These are phyloP conservation scores for Indicator maculatus DNA, from an alignment of 2,113 vertebrate genomes.

Conservation along the genomic window DNA sequence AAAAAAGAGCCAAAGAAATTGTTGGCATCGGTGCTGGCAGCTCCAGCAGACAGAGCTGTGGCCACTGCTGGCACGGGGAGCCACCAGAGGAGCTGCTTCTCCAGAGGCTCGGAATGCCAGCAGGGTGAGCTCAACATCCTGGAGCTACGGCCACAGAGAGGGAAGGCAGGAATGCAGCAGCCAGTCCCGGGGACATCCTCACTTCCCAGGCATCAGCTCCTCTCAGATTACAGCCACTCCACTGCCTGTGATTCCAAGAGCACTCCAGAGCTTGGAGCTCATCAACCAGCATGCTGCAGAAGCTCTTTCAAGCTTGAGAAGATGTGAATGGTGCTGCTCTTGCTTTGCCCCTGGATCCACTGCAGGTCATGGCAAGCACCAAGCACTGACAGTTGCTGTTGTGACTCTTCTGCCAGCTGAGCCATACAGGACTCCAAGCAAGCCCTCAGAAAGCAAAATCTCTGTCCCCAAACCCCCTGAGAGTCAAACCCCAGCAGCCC, in stretches of 20 bases:
- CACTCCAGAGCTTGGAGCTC: neutral
- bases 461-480: neutral
- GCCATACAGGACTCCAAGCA: neutral
- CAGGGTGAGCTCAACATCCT: neutral
- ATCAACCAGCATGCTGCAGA: neutral
- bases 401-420: neutral
- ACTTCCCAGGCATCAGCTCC: neutral
- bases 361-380: neutral
- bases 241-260: rapidly evolving
- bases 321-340: neutral
- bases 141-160: neutral
- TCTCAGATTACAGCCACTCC: neutral
- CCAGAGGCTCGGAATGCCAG: neutral
- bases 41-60: neutral
- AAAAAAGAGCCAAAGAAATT: conserved; percentile 40
- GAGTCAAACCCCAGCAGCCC: neutral
- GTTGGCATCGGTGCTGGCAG: neutral
- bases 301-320: neutral
- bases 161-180: neutral
- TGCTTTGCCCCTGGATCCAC: neutral
- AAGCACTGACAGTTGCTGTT: neutral
- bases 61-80: neutral
- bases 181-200: neutral
- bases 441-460: neutral
- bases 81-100: neutral